phyloP scores from a whole-genome alignment of 2,113 vertebrate species.

The Brachypteracias leptosomus region DNA sequence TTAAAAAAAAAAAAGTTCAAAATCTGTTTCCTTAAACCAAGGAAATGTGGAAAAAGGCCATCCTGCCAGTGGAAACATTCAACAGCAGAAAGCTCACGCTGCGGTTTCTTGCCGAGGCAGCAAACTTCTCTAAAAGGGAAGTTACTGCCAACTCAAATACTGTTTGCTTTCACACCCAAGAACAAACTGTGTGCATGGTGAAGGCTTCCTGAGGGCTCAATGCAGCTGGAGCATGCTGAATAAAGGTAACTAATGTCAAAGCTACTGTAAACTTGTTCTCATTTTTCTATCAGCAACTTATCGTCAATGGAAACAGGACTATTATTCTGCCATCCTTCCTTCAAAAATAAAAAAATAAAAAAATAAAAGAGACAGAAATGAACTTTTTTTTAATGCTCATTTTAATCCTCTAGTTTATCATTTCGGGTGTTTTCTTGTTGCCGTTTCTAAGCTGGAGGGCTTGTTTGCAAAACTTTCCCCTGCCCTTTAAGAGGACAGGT shows the following conservation, averaged over 20 bases:
- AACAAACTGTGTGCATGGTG: slow-evolving; percentile 84
- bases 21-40: slow-evolving; percentile 98
- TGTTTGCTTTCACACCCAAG: slow-evolving; percentile 87
- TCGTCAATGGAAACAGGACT: slow-evolving; percentile 80
- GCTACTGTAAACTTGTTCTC: slow-evolving; percentile 89
- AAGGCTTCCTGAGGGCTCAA: slow-evolving; percentile 92
- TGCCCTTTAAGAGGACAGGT: background rate
- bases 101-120: slow-evolving; percentile 95
- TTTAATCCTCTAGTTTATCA: background rate
- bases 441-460: background rate
- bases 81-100: slow-evolving; percentile 81
- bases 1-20: slow-evolving; percentile 75
- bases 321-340: slow-evolving; percentile 49
- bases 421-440: background rate
- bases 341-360: background rate
- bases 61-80: slow-evolving; percentile 87
- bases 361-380: background rate
- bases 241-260: slow-evolving; percentile 91
- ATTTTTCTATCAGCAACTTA: slow-evolving; percentile 82
- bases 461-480: slow-evolving; percentile 19
- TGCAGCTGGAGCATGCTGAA: slow-evolving; percentile 90
- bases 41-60: slow-evolving; percentile 95
- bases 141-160: slow-evolving; percentile 93
- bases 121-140: slow-evolving; percentile 89
- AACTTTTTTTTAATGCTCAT: background rate